Evolutionary conservation across 2,888 invertebrate genomes (phyloP), one percentile per base, ranked within the genome.

Genomic region (Watsonalla binaria): DNA sequence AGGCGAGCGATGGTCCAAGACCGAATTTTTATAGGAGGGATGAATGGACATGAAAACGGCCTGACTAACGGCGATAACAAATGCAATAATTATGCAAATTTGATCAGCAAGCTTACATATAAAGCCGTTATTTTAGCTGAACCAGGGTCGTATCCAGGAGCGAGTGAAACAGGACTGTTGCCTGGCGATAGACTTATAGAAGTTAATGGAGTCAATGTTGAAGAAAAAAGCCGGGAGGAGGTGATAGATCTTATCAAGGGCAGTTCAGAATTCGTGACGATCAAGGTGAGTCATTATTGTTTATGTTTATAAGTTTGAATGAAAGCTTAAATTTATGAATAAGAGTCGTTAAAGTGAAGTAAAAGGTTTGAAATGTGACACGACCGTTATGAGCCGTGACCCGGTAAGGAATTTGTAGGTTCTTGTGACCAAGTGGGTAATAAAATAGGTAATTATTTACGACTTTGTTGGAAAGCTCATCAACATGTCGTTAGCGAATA

Each of bases 161-260:
- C 95, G 56, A 94, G 94, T 72, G 95, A 95, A 65, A 97, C 96
- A 6, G 97, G 98, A 5, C 91, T 99, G 33, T 90, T 98, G 56
- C 98, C 98, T n/a, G 99, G 99, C 6, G 99, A 99, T 86, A 93
- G 97, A 68, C 92, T 99, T 35, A 90, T 98, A 65, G 97, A 97
- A 91, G 97, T 99, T 39, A 98, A 98, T 77, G 95, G 95, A 34
- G 92, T 94, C 34, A 93, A 94, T 59, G 98, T 98, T 0, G 96
- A 96, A 77, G 96, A 95, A 54, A 94, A 95, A 75, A 94, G 94
- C 51, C 93, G 98, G 53, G 98, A 98, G 80, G 96, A 97, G 72
- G 96, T 99, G 61, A 98, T 98, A 66, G 98, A 98, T 80, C 93
- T 98, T 78, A 98, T 99, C 69, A 95, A 96, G 72, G 94, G 96